Conservation (phyloP, 2,797 vertebrate species). For the Agapornis canus region DNA sequence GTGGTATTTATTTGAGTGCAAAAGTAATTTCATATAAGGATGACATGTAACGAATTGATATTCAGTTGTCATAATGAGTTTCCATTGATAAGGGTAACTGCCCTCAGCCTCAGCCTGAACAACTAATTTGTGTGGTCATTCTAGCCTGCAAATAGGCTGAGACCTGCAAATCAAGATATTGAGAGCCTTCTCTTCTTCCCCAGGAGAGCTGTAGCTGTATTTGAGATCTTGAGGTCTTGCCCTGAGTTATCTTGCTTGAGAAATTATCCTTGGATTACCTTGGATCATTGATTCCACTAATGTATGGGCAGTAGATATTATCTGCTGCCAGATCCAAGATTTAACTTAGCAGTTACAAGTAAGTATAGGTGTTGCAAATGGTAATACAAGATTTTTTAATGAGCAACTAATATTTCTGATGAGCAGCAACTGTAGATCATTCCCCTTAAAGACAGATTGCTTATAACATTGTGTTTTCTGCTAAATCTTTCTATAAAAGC, state of each 20-base stretch:
- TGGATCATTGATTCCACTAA: conserved; percentile 60
- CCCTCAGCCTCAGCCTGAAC: background rate
- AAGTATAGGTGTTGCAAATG: background rate
- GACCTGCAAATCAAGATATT: conserved; percentile 40
- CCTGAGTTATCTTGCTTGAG: conserved; percentile 56
- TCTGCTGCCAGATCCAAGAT: background rate
- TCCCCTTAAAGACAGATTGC: background rate
- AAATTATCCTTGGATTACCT: conserved; percentile 64
- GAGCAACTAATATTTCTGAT: background rate
- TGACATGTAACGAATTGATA: background rate
- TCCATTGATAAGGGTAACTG: background rate
- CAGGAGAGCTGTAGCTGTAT: conserved; percentile 16
- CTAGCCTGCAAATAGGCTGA: background rate
- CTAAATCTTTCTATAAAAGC: background rate
- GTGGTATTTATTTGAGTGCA: background rate
- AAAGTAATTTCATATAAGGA: background rate
- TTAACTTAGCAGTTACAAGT: conserved; percentile 40
- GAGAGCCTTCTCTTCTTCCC: background rate
- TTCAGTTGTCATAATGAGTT: background rate
- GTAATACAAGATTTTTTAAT: background rate
- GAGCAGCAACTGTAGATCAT: background rate
- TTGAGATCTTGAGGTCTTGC: conserved; percentile 28
- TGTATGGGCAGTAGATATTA: conserved; percentile 1
- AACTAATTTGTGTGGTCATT: background rate
- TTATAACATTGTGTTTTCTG: background rate